Evolutionary conservation across 2,797 vertebrate genomes (phyloP), one percentile per base, ranked within the genome.

Genomic region (Tamandua tetradactyla): DNA sequence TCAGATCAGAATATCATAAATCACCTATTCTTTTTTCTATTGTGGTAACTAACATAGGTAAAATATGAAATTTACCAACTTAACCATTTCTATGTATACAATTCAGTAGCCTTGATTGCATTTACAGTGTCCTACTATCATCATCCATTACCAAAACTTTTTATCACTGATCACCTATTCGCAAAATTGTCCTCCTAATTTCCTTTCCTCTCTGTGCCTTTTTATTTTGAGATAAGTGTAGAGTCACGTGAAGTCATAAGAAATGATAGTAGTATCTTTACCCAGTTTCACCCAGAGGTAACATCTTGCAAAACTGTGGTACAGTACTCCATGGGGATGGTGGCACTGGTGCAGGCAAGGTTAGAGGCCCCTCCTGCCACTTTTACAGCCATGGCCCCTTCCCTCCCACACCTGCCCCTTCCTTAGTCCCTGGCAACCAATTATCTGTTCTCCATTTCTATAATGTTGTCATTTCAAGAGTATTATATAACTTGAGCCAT

Each of bases 311-410:
- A 40, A n/a, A 49, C 59, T 3, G 9, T 2, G 27, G 35, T 3
- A 4, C 5, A 0, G 0, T 1, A 0, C n/a, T 27, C 17, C 7
- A 8, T 42, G 7, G 64, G 55, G 30, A 2, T n/a, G n/a, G 22
- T 1, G 17, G 14, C 66, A 1, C 25, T 3, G 23, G 27, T 23
- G 35, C 27, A 5, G 17, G 25, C n/a, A 3, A 37, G 35, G 7
- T 7, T 57, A 0, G 20, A 0, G 22, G 22, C 32, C 20, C 13
- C 15, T 37, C 13, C 0, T 7, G 5, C 5, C 1, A 20, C 44
- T 3, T 14, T 14, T 1, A 5, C 1, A 62, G 25, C 66, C 32
- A 2, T 42, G 47, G 55, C 23, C 2, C 6, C 49, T 49, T 22
- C 68, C n/a, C 8, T 59, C 49, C 30, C 0, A 12, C 7, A 35